Base-by-base conservation (phyloP, 2,888 invertebrate species). In the Ophraella communa region DNA sequence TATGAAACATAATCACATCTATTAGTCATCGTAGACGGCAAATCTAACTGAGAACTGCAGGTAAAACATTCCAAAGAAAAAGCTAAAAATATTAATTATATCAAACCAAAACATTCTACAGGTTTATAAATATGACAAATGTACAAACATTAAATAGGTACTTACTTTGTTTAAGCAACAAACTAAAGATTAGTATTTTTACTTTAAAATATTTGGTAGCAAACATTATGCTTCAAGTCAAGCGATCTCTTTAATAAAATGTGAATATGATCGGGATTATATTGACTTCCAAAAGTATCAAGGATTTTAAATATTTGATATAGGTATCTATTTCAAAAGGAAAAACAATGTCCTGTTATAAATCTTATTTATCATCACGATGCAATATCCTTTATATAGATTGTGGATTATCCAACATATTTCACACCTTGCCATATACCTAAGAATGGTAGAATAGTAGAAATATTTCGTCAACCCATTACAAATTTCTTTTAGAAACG, bases 1-100 rank as follows among this genome's bases (percentile, higher is more conserved):
- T 63, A 65, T 7, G 39, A 59, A 42, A 76, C 69, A 57, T 71
- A 63, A 20, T 73, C 72, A 47, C 77, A 77, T 24, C 71, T 70
- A 49, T 67, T 73, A 44, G 69, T 49, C 20, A 62, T 53, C 5
- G 66, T 68, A 4, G 39, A 23, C 17, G 59, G 58, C 5, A 66
- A 56, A 1, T 70, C 74, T 8, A 71, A 20, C 51, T 73, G 70
- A 4, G 75, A 68, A 59, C 74, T 73, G 53, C 77, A 77, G 4
- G 76, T 70, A 64, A 71, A 77, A 66, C 77, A 77, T 47, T 74
- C 69, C 45, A 77, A 56, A n/a, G 69, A 63, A 0, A 42, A 42
- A 56, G 58, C 70, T 72, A 55, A 53, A 73, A 71, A n/a, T n/a
- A n/a, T n/a, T n/a, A n/a, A n/a, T n/a, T n/a, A n/a, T n/a, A n/a